Evolutionary conservation across 2,113 vertebrate species (phyloP).

Genomic region (Terrapene triunguis): DNA sequence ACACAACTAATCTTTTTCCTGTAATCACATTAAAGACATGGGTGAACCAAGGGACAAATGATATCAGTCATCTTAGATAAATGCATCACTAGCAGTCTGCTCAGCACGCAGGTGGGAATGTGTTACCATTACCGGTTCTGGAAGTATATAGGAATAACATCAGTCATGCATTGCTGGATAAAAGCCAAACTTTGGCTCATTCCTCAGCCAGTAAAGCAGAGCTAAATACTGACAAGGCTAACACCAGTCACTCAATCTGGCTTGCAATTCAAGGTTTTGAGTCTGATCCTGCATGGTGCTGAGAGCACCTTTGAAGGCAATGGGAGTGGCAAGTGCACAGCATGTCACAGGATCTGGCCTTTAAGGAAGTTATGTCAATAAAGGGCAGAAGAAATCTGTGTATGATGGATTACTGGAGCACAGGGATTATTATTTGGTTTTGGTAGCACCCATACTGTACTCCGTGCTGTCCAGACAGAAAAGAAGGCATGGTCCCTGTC

Average conservation of each 20-base stretch:
- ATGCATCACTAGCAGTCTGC: neutral
- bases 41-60: neutral
- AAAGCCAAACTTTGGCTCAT: neutral
- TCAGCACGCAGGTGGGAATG: neutral
- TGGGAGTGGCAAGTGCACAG: neutral
- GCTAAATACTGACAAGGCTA: neutral
- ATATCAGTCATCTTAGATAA: neutral
- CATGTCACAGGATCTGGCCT: neutral
- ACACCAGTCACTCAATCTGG: neutral
- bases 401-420: neutral
- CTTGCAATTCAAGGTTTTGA: neutral
- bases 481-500: rapidly evolving
- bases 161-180: neutral
- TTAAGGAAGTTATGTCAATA: neutral
- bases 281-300: neutral
- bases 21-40: neutral
- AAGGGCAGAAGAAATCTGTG: neutral
- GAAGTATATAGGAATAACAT: neutral
- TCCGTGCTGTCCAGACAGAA: neutral
- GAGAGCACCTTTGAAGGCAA: neutral
- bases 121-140: rapidly evolving
- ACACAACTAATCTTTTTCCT: neutral
- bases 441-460: neutral
- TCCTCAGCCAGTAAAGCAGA: rapidly evolving
- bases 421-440: rapidly evolving